These are phyloP conservation scores for Drosophila differens DNA, from an alignment of 2,888 invertebrate species.

Conservation along the genomic window DNA sequence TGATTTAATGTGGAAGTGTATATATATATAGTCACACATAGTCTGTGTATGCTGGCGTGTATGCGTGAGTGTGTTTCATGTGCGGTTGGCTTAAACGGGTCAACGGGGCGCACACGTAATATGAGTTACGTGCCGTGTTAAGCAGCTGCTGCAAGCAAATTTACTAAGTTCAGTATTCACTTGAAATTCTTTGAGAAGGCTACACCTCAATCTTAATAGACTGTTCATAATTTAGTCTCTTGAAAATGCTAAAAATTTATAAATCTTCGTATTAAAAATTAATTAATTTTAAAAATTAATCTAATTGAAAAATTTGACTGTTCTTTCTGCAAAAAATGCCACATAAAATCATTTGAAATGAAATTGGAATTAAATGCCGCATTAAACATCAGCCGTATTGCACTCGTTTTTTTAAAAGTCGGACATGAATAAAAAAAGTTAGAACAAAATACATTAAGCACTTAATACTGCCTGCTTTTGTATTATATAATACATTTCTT, in stretches of 20 bases:
- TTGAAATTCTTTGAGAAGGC: conserved; percentile 6
- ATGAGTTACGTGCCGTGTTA: conserved; percentile 31
- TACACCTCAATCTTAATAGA: neutral
- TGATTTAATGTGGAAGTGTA: conserved; percentile 52
- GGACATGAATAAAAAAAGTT: neutral
- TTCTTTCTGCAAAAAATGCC: neutral
- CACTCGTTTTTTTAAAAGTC: neutral
- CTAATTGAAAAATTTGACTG: rapidly evolving
- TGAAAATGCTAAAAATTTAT: neutral
- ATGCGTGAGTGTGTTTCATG: conserved; percentile 4
- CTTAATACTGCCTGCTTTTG: neutral
- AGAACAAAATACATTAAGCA: neutral
- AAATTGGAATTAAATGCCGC: neutral
- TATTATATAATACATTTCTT: neutral
- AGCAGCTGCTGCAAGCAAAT: conserved; percentile 12
- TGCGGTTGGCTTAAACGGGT: conserved; percentile 42
- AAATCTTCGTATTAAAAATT: neutral
- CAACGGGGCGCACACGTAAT: conserved; percentile 56
- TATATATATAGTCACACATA: neutral
- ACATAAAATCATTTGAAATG: neutral
- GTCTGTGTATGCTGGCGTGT: neutral
- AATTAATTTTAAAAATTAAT: no score
- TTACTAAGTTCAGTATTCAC: conserved; percentile 5
- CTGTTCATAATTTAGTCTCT: neutral
- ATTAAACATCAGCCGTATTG: neutral